Evolutionary conservation across 2,113 vertebrate species (phyloP), one percentile per base, ranked within the genome.

Genomic region (Colossoma macropomum): DNA sequence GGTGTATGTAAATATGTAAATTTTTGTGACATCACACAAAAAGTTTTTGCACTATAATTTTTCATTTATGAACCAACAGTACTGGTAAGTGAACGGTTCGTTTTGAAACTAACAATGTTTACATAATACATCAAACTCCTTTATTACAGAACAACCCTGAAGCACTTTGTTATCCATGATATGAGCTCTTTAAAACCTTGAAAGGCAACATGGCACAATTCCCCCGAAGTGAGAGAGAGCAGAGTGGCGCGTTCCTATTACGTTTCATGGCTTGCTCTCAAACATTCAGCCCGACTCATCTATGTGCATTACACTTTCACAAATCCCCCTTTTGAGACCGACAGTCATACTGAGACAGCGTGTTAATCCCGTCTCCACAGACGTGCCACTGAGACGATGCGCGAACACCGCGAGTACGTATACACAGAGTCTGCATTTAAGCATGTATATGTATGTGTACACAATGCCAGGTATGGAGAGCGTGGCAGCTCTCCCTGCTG

Each of bases 131-230:
- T 38, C 34, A 45, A 45, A 45, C 41, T 45, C 4, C n/a, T n/a
- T 11, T 6, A 45, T 45, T 45, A 45, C 9, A 6, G 1, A 45
- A 1, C 10, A 45, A 6, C 4, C 1, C 1, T 8, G 10, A 45
- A 11, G 10, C 4, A 45, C 41, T 5, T 45, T 7, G 7, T 3
- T 38, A 7, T 38, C 34, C 34, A 38, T 7, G 7, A 7, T 45
- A 45, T 11, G 9, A 9, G 41, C 10, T 11, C 41, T 45, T 59
- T 59, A 59, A n/a, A 79, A 87, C 71, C 81, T 83, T 30, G 85
- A 45, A 86, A 81, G 54, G 75, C 89, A 90, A 90, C 85, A 86
- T 88, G 90, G 87, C 83, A 59, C 80, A 76, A 69, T 80, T 84
- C 85, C 90, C n/a, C 88, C 54, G 23, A 23, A 56, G 54, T 0